phyloP scores from a whole-genome alignment of 2,113 vertebrate genomes.

The Plestiodon gilberti region DNA sequence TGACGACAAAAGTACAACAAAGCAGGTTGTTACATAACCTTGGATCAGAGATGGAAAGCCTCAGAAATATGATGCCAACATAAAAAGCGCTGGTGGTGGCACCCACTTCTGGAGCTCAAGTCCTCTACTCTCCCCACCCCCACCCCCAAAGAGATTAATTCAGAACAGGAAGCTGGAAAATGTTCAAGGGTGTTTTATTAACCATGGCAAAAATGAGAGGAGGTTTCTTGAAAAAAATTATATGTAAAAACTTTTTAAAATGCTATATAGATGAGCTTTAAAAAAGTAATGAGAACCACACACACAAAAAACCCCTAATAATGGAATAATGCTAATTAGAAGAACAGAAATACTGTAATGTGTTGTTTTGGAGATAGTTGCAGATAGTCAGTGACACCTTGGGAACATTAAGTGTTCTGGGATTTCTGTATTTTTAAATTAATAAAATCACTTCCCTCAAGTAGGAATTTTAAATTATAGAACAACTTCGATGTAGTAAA shows the following conservation, averaged over 20 bases:
- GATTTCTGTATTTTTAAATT: not conserved
- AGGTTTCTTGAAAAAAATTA: not conserved
- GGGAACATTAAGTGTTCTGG: not conserved
- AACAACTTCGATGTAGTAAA: not conserved
- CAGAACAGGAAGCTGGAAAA: not conserved
- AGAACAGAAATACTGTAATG: not conserved
- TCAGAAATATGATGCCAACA: not conserved
- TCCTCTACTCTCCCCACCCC: too few relatives aligned
- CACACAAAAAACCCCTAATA: not conserved
- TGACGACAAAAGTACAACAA: not conserved
- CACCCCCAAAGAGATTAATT: too few relatives aligned
- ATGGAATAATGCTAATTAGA: not conserved
- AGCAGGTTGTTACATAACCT: not conserved
- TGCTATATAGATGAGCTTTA: not conserved
- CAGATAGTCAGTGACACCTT: not conserved
- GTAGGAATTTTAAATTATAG: not conserved
- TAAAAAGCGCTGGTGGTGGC: not conserved
- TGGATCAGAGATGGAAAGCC: not conserved
- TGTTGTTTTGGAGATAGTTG: not conserved
- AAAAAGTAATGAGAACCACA: not conserved
- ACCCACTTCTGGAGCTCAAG: not conserved
- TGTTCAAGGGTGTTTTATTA: not conserved
- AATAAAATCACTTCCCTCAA: not conserved
- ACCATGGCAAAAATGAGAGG: not conserved
- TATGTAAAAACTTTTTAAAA: not conserved